Base-by-base conservation (phyloP, 2,888 invertebrate genomes). In the Megastigmus dorsalis region DNA sequence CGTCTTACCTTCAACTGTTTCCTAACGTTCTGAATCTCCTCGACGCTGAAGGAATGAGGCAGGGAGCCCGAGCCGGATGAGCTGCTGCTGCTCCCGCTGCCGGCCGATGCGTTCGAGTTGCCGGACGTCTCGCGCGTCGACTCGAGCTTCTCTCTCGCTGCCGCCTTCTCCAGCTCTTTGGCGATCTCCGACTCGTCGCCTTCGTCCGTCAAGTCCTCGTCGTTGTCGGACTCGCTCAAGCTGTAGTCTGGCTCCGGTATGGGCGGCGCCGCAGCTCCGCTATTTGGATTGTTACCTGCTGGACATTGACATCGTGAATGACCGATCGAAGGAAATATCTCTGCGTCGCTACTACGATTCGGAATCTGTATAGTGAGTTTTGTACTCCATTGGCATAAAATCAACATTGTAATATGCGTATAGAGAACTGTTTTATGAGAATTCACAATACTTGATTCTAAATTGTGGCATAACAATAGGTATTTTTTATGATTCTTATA, bases 161-260 rank as follows among this genome's bases (percentile, higher is more conserved):
- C 90, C 4, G 88, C 85, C 79, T 90, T 89, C 82, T 88, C 91
- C 82, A 90, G 90, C 86, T 90, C 92, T 83, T 90, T 91, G 30
- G 90, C 89, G 10, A 90, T 88, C 60, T 89, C 89, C 10, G 85
- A 85, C 26, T 82, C 84, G 2, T 82, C 86, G 7, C 84, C 85
- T 38, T 84, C 85, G 68, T 94, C 94, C 41, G 92, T 93, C 83
- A 95, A 95, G 54, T 88, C 89, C 76, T 90, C 91, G 78, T 93
- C 94, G 73, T 92, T 94, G 83, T 95, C 96, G 0, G 95, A 95
- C 85, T 95, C 95, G 78, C 95, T 95, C 88, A 95, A 92, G 86
- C 95, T 95, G 89, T 96, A 96, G 88, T 96, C 96, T 0, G 96
- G 96, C 84, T 96, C 96, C 0, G 96, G 96, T 80, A 96, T 96